phyloP scores from a whole-genome alignment of 2,797 vertebrate species.

The Aplochiton taeniatus region DNA sequence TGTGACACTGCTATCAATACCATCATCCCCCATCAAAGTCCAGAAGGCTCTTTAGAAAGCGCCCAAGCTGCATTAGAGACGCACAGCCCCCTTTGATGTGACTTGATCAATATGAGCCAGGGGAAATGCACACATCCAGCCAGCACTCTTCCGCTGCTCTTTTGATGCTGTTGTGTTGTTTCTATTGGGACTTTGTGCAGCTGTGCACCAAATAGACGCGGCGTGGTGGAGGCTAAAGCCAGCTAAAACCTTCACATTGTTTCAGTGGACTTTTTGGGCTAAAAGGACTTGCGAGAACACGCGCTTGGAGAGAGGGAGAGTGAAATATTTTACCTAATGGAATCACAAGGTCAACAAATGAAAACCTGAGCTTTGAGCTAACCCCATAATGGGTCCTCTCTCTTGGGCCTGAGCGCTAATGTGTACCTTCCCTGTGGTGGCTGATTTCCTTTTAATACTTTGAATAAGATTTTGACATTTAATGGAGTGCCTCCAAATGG shows the following conservation, averaged over 20 bases:
- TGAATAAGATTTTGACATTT: slow-evolving; percentile 74
- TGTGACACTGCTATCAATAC: slow-evolving; percentile 85
- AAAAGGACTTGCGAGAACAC: slow-evolving; percentile 25
- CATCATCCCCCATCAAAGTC: slow-evolving; percentile 82
- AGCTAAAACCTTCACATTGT: slow-evolving; percentile 54
- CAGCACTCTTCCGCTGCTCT: slow-evolving; percentile 73
- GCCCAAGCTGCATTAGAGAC: slow-evolving; percentile 80
- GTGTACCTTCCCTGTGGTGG: slow-evolving; percentile 65
- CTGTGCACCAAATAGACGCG: slow-evolving; percentile 50
- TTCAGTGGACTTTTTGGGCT: slow-evolving; percentile 34
- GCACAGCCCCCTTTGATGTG: slow-evolving; percentile 75
- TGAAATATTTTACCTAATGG: slow-evolving; percentile 72
- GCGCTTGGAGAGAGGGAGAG: slow-evolving; percentile 14
- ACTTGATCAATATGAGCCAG: slow-evolving; percentile 81
- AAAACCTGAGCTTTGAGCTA: slow-evolving; percentile 65
- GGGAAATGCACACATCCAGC: slow-evolving; percentile 68
- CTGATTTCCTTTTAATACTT: slow-evolving; percentile 72
- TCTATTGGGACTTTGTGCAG: slow-evolving; percentile 55
- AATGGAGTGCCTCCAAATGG: slow-evolving; percentile 70
- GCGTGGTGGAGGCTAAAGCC: slow-evolving; percentile 45
- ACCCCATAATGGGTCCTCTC: slow-evolving; percentile 73
- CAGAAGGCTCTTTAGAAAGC: slow-evolving; percentile 79
- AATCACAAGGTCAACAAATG: slow-evolving; percentile 77
- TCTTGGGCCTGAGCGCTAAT: slow-evolving; percentile 74
- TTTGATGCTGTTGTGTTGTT: slow-evolving; percentile 77